A percentile compares a stretch with the other conserved stretches of the same genome.
These are phyloP conservation scores for Hanleya hanleyi DNA, from an alignment of 2,888 invertebrate species.

Conservation along the genomic window DNA sequence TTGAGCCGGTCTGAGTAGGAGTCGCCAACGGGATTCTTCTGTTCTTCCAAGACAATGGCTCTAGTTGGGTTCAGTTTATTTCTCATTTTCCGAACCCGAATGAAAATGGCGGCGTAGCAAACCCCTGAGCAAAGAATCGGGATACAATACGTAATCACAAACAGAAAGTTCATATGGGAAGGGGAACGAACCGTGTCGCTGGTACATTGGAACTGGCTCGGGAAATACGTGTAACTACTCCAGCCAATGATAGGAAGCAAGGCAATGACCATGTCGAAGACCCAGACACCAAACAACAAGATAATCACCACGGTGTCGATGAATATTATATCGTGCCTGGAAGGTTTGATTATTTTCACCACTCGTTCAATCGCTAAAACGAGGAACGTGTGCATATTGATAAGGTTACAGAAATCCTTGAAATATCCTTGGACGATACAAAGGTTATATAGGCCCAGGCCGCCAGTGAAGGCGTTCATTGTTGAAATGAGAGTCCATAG, in stretches of 20 bases:
- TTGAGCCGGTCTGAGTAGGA: slow-evolving; percentile 49
- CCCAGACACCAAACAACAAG: slow-evolving; percentile 41
- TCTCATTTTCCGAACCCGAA: slow-evolving; percentile 34
- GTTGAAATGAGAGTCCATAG: slow-evolving; percentile 48
- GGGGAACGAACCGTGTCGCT: slow-evolving; percentile 41
- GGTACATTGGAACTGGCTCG: slow-evolving; percentile 50
- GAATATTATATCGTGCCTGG: slow-evolving; percentile 50
- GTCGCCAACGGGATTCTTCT: slow-evolving; percentile 37
- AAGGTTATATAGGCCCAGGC: slow-evolving; percentile 41
- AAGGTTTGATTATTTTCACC: slow-evolving; percentile 48
- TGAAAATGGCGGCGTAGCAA: slow-evolving; percentile 41
- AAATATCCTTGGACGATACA: slow-evolving; percentile 49
- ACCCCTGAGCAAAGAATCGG: slow-evolving; percentile 38
- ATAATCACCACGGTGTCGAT: slow-evolving; percentile 42
- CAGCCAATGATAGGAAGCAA: slow-evolving; percentile 52
- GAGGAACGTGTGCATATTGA: slow-evolving; percentile 48
- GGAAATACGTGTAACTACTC: slow-evolving; percentile 43
- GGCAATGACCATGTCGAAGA: slow-evolving; percentile 48
- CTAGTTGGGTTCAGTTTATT: slow-evolving; percentile 33
- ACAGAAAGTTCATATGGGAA: slow-evolving; percentile 49
- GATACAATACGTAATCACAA: slow-evolving; percentile 44
- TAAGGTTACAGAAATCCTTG: slow-evolving; percentile 40
- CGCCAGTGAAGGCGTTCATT: slow-evolving; percentile 35
- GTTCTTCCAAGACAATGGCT: slow-evolving; percentile 46
- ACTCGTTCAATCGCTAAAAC: slow-evolving; percentile 48